Evolutionary conservation across 2,797 vertebrate species (phyloP).

Genomic region (Sparidentex hasta): DNA sequence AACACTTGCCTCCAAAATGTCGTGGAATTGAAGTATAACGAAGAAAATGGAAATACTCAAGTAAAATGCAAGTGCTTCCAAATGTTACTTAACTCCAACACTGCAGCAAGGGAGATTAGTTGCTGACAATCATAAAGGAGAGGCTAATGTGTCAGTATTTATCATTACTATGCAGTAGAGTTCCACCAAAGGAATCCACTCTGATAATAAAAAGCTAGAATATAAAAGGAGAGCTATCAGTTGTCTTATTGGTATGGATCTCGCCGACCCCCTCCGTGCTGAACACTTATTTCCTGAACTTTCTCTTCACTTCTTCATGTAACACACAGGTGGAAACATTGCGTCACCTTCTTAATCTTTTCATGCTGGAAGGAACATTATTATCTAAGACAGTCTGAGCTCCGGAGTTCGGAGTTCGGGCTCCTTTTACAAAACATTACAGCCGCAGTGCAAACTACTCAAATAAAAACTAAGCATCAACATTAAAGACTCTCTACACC

Average conservation of each 20-base stretch:
- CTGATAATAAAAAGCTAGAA: neutral
- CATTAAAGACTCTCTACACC: neutral
- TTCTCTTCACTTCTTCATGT: neutral
- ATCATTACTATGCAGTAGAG: no score
- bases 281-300: neutral
- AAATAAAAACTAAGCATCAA: neutral
- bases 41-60: no score
- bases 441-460: neutral
- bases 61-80: no score
- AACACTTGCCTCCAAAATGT: no score
- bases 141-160: no score
- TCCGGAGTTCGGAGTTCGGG: neutral
- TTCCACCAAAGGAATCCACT: neutral
- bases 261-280: neutral
- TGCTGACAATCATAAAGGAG: no score
- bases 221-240: neutral
- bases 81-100: no score
- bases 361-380: conserved; percentile 17
- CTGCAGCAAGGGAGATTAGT: no score
- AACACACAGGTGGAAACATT: neutral
- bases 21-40: no score
- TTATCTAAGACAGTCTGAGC: conserved; percentile 21
- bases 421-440: neutral
- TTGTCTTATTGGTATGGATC: neutral
- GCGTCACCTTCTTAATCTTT: conserved; percentile 10